These are phyloP conservation scores for Thalassaphorura encarpata DNA, from an alignment of 1,140 invertebrate species.

Conservation along the genomic window DNA sequence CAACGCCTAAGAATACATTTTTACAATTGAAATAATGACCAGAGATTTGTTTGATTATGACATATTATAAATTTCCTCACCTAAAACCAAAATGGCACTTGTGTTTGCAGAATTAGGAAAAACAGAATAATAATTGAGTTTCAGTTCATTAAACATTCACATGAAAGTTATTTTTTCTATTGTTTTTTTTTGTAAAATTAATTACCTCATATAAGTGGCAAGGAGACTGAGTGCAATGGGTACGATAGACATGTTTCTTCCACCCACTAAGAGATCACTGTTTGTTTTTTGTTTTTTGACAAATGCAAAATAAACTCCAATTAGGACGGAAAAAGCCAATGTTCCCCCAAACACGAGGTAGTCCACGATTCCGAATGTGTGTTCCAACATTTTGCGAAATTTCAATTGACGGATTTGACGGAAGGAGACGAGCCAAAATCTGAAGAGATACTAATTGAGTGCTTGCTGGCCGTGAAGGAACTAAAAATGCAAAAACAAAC, in stretches of 20 bases:
- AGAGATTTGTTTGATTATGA: too few species aligned
- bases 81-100: constrained; percentile 24
- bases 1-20: constrained; percentile 15
- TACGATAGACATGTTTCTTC: constrained; percentile 28
- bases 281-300: constrained; percentile 40
- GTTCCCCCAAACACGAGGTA: constrained; percentile 36
- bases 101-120: too few species aligned
- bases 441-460: too few species aligned
- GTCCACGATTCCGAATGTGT: constrained; percentile 30
- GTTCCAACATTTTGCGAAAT: not conserved
- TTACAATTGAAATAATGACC: not conserved
- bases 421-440: too few species aligned
- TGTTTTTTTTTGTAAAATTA: too few species aligned
- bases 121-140: too few species aligned
- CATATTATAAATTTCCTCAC: constrained; percentile 17
- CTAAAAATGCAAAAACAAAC: too few species aligned
- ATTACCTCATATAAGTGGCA: constrained; percentile 31
- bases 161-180: too few species aligned
- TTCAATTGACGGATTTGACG: too few species aligned
- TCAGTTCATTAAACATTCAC: too few species aligned
- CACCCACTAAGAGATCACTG: constrained; percentile 40
- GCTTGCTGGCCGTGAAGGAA: too few species aligned
- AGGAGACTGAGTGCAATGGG: constrained; percentile 26
- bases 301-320: constrained; percentile 43
- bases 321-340: constrained; percentile 36